Evolutionary conservation across 1,140 invertebrate genomes (phyloP), one percentile per base, ranked within the genome.

Genomic region (Monomorium pharaonis): DNA sequence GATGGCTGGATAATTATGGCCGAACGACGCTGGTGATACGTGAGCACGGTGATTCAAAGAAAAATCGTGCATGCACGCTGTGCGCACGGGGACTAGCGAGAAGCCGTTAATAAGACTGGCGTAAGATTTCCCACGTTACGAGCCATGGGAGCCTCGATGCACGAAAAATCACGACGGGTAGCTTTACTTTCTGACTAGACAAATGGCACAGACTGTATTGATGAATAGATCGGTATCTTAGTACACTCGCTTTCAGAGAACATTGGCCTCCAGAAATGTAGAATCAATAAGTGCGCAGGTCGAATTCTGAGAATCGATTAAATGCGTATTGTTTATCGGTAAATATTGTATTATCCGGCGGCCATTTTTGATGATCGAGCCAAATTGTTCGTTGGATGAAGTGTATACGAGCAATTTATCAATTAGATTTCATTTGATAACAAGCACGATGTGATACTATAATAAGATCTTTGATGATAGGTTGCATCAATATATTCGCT

Each of bases 351-450:
- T 60, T 74, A 83, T 83, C 67, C 27, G 67, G 6, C 78, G 67
- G 24, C 37, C 44, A 58, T 74, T 83, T 67, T 83, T 83, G 51
- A 83, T 37, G 67, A 74, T 74, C 60, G 78, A 58, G 67, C 72
- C 51, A 58, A 83, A 74, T 74, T 74, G 67, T 74, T 44, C 67
- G 37, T 58, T 47, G 54, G 51, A 16, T 16, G 37, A 58, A 72
- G 78, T 37, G 44, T 58, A 33, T 24, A 24, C 37, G 78, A 74
- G 51, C 78, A 83, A 83, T 83, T 83, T 83, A 83, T 47, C 78
- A 83, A 83, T 74, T 83, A 83, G 67, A 83, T 83, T 83, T 72
- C 54, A 74, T 83, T 72, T 74, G 78, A 83, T 83, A 83, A 83
- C 78, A 24, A 44, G 77, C 21, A 69, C 42, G 24, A 56, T 58